Evolutionary conservation across 2,113 vertebrate genomes (phyloP).

Genomic region (Furnarius figulus): DNA sequence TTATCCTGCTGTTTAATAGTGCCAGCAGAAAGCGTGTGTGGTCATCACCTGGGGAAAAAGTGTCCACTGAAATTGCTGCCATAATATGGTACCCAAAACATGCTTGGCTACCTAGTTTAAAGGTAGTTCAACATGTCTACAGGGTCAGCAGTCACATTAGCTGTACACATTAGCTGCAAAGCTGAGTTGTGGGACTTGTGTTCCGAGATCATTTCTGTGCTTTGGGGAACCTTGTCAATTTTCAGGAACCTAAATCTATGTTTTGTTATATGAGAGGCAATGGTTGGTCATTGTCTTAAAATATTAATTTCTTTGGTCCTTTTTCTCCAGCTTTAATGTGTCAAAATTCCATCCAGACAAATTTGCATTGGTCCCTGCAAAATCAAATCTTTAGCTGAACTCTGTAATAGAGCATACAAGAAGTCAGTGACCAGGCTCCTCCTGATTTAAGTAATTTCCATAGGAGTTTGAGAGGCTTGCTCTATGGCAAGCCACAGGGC

Average conservation of each 20-base stretch:
- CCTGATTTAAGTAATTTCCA: neutral
- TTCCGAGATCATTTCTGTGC: neutral
- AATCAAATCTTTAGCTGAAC: neutral
- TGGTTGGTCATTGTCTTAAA: neutral
- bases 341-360: neutral
- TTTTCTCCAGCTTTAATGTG: neutral
- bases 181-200: neutral
- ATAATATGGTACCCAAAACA: neutral
- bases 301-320: neutral
- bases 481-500: neutral
- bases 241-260: neutral
- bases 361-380: neutral
- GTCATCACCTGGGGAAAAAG: neutral
- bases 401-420: neutral
- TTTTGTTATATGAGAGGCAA: neutral
- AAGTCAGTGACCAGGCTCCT: neutral
- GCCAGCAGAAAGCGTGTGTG: neutral
- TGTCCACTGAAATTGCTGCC: neutral
- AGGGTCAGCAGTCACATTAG: neutral
- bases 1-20: neutral
- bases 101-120: neutral
- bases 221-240: neutral
- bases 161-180: neutral
- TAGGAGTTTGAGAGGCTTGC: neutral
- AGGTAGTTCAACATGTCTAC: neutral